These are phyloP conservation scores for Oostethus manadensis DNA, from an alignment of 2,113 vertebrate genomes.

Conservation along the genomic window DNA sequence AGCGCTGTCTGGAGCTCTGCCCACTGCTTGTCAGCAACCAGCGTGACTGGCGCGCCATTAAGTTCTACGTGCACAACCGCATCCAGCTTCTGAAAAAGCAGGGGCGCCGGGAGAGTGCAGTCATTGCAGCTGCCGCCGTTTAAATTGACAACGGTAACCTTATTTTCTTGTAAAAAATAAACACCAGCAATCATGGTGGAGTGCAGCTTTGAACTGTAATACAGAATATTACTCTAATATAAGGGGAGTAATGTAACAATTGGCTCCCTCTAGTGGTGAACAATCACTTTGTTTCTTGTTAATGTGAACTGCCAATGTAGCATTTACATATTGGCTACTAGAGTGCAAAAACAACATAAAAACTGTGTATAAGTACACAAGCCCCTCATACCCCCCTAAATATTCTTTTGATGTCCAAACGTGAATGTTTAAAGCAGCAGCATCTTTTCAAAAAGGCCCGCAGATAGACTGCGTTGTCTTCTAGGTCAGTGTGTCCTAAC, in stretches of 20 bases:
- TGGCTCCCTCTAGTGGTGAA: no score
- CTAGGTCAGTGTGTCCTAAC: not conserved
- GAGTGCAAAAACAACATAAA: no score
- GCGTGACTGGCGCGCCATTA: slow-evolving; percentile 76
- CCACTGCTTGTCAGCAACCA: slow-evolving; percentile 75
- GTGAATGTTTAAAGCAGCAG: slow-evolving; percentile 45
- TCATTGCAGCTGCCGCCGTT: not conserved
- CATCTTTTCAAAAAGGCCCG: slow-evolving; percentile 13
- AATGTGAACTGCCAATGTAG: no score
- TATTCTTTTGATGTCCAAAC: slow-evolving; percentile 49
- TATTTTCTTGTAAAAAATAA: slow-evolving; percentile 8
- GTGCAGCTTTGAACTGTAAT: not conserved
- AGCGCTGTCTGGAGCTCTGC: slow-evolving; percentile 74
- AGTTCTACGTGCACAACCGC: slow-evolving; percentile 78
- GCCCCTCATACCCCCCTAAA: no score
- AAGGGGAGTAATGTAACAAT: no score
- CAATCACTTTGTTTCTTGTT: no score
- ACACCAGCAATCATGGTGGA: slow-evolving; percentile 39
- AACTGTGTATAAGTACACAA: no score
- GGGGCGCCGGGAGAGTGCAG: slow-evolving; percentile 56
- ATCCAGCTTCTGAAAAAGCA: slow-evolving; percentile 77
- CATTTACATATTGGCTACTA: no score
- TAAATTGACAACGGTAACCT: no score
- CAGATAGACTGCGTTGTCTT: slow-evolving; percentile 22
- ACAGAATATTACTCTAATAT: no score